These are phyloP conservation scores for Epistrophe eligans DNA, from an alignment of 2,888 invertebrate genomes.

Conservation along the genomic window DNA sequence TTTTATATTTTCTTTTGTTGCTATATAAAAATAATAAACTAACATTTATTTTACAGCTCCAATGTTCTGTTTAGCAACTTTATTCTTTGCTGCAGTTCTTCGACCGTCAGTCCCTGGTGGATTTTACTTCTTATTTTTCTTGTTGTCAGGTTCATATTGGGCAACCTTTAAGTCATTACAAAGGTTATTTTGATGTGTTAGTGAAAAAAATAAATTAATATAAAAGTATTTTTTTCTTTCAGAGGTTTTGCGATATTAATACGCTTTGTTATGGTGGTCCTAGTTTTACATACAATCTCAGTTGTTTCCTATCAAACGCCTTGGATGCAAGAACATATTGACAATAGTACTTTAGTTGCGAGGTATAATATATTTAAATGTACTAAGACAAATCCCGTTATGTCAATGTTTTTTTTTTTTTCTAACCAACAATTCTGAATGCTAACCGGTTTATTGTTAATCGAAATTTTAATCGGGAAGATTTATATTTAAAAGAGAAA, in stretches of 20 bases:
- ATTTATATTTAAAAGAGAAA: too few species aligned
- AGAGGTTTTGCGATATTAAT: slow-evolving; percentile 90
- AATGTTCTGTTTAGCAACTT: slow-evolving; percentile 81
- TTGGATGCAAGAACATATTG: slow-evolving; percentile 90
- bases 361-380: slow-evolving; percentile 85
- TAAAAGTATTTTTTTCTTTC: slow-evolving; percentile 35
- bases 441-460: too few species aligned
- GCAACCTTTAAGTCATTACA: slow-evolving; percentile 91
- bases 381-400: too few species aligned
- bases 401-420: too few species aligned
- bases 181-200: slow-evolving; percentile 79
- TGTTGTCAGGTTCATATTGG: slow-evolving; percentile 94
- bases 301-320: slow-evolving; percentile 94
- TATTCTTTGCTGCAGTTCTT: slow-evolving; percentile 85
- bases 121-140: slow-evolving; percentile 94
- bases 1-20: slow-evolving; percentile 10
- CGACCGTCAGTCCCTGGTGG: slow-evolving; percentile 93
- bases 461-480: too few species aligned
- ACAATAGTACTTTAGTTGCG: slow-evolving; percentile 89
- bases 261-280: slow-evolving; percentile 89
- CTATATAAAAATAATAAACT: not conserved
- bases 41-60: slow-evolving; percentile 79
- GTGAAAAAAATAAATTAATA: not conserved
- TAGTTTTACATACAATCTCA: slow-evolving; percentile 89
- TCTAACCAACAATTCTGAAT: too few species aligned